Base-by-base conservation (phyloP, 2,888 invertebrate genomes). In the Brachycybe producta region DNA sequence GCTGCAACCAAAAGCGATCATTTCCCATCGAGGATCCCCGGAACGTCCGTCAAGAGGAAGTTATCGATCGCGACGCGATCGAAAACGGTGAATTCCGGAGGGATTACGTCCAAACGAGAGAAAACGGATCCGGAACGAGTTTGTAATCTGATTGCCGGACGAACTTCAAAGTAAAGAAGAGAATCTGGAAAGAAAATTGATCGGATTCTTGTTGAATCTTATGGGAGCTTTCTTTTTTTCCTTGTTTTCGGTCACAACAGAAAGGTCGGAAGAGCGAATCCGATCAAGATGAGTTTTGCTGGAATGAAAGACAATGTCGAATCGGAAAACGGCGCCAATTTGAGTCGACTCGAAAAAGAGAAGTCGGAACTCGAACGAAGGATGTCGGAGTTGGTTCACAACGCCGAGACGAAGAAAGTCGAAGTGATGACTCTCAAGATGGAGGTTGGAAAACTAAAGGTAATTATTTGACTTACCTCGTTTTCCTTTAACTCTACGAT, bases 231-330 rank as follows among this genome's bases (percentile, higher is more conserved):
- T 39, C 13, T 15, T 11, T 15, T 15, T 39, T 39, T 11, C 11
- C 11, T 13, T 21, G 11, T 8, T 21, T 11, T 21, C 15, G 39
- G 8, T 15, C 11, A 15, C n/a, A n/a, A n/a, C 27, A 42, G 42
- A 28, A 42, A 42, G 26, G 19, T 42, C 13, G 24, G 42, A n/a
- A 27, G 23, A 15, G 39, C 45, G 17, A 45, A 34, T 23, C 21
- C 23, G 34, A 27, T 32, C 17, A 45, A 34, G n/a, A 34, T 45
- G 45, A 15, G 19, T 79, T 62, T 92, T 92, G 66, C 97, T 97
- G 76, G 95, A 92, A 70, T 85, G 85, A 66, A 87, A 87, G 70
- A 91, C 88, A 61, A 88, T 90, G 60, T 91, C 87, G 58, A 92
- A 91, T 61, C 92, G 80, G 64, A 94, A 77, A 75, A 92, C 91